A percentile compares a stretch with the other conserved stretches of the same genome.
Conservation (phyloP, 2,888 invertebrate genomes). For the Argynnis bischoffii region DNA sequence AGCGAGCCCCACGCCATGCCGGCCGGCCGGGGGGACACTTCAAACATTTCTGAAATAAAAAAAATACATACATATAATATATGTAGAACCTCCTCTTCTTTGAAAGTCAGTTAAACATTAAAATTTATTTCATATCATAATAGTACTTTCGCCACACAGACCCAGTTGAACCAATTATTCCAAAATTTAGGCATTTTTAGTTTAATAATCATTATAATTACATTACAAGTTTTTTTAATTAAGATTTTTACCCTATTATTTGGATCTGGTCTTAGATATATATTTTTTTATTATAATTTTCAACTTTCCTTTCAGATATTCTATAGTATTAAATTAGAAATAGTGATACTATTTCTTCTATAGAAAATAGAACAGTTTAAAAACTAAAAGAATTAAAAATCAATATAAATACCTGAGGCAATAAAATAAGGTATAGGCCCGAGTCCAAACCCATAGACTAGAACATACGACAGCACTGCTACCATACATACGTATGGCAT, state of each 20-base stretch:
- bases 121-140: no score
- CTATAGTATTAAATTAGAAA: not conserved
- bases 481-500: slow-evolving; percentile 88
- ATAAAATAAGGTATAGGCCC: slow-evolving; percentile 95
- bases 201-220: not conserved
- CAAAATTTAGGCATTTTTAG: not conserved
- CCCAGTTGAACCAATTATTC: no score
- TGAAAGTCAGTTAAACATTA: no score
- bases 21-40: slow-evolving; percentile 90
- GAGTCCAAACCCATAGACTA: slow-evolving; percentile 91
- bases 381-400: no score
- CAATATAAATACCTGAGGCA: slow-evolving; percentile 83
- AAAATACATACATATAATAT: not conserved
- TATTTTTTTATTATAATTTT: no score
- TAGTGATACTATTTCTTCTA: not conserved
- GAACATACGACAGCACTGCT: slow-evolving; percentile 88
- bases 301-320: no score
- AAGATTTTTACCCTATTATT: no score
- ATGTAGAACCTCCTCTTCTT: not conserved
- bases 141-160: no score
- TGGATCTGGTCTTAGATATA: no score
- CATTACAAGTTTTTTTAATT: no score
- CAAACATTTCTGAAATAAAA: slow-evolving; percentile 86
- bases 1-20: slow-evolving; percentile 94
- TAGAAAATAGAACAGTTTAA: not conserved